A percentile compares a stretch with the other conserved stretches of the same genome.
Conservation (phyloP, 1,140 invertebrate genomes). For the Temnothorax nylanderi region DNA sequence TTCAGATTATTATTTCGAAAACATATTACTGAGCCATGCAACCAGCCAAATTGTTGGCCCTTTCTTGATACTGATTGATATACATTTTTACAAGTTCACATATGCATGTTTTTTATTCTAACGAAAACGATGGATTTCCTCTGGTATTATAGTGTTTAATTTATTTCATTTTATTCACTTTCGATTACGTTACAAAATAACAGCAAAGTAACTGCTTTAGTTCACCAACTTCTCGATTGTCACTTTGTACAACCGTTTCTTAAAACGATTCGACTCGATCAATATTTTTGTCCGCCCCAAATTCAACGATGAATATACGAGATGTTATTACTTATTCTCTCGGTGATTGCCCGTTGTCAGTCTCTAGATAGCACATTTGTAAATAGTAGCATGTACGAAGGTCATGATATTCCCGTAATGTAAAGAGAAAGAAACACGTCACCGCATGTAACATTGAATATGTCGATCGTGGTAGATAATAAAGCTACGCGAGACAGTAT, state of each 20-base stretch:
- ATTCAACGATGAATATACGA: conserved; percentile 39
- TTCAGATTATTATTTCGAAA: background rate
- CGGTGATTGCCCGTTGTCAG: conserved; percentile 55
- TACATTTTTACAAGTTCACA: background rate
- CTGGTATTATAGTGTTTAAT: background rate
- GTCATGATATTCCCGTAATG: conserved; percentile 14
- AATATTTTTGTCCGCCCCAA: conserved; percentile 22
- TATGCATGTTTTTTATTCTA: background rate
- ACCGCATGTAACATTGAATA: conserved; percentile 32
- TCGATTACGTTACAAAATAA: background rate
- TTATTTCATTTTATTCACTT: background rate
- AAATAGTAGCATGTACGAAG: conserved; percentile 61
- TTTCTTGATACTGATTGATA: too few relatives aligned
- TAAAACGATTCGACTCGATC: conserved; percentile 1
- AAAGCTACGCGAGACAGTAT: conserved; percentile 30
- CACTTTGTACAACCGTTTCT: background rate
- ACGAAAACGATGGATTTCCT: background rate
- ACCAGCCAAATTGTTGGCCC: too few relatives aligned
- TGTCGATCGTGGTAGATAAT: conserved; percentile 36
- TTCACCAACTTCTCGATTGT: background rate
- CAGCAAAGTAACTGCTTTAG: background rate
- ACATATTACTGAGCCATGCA: background rate
- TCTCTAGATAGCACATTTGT: conserved; percentile 71
- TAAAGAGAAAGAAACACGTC: conserved; percentile 35
- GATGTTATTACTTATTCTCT: conserved; percentile 44